Percentiles rank a stretch among this genome's conserved stretches.
Conservation (phyloP, 2,113 vertebrate genomes). For the Cavia aperea region DNA sequence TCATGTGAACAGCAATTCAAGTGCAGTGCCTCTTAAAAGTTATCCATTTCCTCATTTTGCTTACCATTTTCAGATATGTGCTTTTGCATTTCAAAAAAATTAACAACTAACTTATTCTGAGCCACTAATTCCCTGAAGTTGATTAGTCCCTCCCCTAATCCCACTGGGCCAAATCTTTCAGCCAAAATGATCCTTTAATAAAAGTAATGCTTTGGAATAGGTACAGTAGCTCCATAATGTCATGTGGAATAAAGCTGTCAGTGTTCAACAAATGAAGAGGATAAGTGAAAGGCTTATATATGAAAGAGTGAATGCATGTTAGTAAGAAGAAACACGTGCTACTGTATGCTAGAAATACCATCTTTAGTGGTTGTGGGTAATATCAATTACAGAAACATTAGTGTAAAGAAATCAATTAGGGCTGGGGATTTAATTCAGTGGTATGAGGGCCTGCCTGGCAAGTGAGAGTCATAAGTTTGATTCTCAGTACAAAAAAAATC, state of each 20-base stretch:
- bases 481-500: background rate
- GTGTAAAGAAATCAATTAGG: background rate
- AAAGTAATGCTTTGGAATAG: background rate
- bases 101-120: background rate
- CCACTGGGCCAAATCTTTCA: background rate
- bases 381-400: background rate
- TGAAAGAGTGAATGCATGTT: background rate
- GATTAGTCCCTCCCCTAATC: background rate
- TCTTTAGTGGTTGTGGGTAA: background rate
- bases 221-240: background rate
- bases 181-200: constrained; percentile 16
- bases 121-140: background rate
- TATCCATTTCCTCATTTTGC: constrained; percentile 27
- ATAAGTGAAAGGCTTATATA: background rate
- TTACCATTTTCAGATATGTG: background rate
- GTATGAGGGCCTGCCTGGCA: too few species aligned
- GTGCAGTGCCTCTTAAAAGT: constrained; percentile 1
- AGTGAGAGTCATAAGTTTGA: too few species aligned
- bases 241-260: background rate
- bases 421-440: too few species aligned
- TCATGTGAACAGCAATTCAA: constrained; percentile 1
- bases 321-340: background rate
- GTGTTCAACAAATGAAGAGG: background rate
- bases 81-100: background rate
- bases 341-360: background rate